Conservation (phyloP, 1,140 invertebrate genomes). For the Temnothorax nylanderi region DNA sequence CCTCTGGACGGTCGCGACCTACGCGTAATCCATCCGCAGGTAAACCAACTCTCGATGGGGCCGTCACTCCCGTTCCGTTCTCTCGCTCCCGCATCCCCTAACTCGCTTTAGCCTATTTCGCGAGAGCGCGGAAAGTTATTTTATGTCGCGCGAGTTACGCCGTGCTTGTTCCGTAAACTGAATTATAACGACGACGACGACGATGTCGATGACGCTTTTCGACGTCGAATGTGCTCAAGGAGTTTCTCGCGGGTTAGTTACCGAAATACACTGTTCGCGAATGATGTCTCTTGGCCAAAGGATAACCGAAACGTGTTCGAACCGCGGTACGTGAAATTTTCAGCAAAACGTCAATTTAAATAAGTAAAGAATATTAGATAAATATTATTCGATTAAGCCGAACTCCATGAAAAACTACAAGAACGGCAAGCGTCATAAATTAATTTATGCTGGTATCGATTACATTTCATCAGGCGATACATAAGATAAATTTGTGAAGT, state of each 20-base stretch:
- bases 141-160: conserved; percentile 43
- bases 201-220: conserved; percentile 46
- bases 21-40: not conserved
- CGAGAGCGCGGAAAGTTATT: conserved; percentile 57
- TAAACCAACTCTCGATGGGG: conserved; percentile 36
- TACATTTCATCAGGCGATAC: not conserved
- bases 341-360: not conserved
- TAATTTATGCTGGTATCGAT: not conserved
- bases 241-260: conserved; percentile 30
- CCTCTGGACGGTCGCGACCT: not conserved
- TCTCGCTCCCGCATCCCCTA: conserved; percentile 23
- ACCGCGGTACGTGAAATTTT: not conserved
- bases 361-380: not conserved
- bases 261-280: not conserved
- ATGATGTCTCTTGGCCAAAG: not conserved
- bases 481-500: not conserved
- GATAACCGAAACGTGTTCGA: not conserved
- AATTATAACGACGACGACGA: conserved; percentile 51
- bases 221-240: conserved; percentile 34
- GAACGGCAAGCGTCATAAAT: not conserved
- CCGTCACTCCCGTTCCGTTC: not conserved
- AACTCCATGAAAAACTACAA: not conserved
- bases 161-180: conserved; percentile 46
- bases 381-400: not conserved
- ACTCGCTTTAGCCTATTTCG: conserved; percentile 62